These are phyloP conservation scores for Caradrina clavipalpis DNA, from an alignment of 2,888 invertebrate genomes.

Conservation along the genomic window DNA sequence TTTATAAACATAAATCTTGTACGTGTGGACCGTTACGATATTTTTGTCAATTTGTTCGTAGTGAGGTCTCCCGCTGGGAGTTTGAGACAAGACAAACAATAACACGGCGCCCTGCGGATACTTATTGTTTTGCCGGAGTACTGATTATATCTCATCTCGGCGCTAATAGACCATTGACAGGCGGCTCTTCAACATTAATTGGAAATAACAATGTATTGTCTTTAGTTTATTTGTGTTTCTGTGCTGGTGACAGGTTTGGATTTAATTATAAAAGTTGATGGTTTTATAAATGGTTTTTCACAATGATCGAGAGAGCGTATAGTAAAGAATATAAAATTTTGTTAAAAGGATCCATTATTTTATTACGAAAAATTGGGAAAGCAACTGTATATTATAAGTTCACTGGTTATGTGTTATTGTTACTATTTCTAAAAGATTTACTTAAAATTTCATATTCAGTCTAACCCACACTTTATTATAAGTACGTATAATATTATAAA, in stretches of 20 bases:
- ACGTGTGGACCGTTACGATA: conserved; percentile 69
- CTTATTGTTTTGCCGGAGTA: conserved; percentile 82
- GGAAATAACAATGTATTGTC: conserved; percentile 65
- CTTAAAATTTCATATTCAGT: no score
- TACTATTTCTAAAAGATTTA: no score
- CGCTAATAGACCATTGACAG: conserved; percentile 83
- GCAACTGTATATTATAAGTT: background rate
- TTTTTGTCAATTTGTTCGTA: conserved; percentile 82
- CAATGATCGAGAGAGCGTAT: background rate
- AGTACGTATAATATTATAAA: no score
- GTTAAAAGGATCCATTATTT: background rate
- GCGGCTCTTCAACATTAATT: conserved; percentile 73
- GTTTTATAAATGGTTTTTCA: background rate
- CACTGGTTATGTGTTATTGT: background rate
- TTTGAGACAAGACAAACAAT: conserved; percentile 83
- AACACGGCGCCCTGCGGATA: conserved; percentile 81
- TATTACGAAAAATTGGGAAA: no score
- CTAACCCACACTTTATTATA: no score
- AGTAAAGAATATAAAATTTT: background rate
- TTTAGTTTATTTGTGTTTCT: conserved; percentile 44
- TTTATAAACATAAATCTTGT: conserved; percentile 60
- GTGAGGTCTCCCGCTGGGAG: conserved; percentile 78
- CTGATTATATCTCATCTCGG: conserved; percentile 83
- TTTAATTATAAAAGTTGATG: conserved; percentile 24
- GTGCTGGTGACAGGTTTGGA: conserved; percentile 58